Percentiles rank a stretch among this genome's conserved stretches.
Conservation (phyloP, 1,140 invertebrate species). For the Pemphigus obesinymphae region DNA sequence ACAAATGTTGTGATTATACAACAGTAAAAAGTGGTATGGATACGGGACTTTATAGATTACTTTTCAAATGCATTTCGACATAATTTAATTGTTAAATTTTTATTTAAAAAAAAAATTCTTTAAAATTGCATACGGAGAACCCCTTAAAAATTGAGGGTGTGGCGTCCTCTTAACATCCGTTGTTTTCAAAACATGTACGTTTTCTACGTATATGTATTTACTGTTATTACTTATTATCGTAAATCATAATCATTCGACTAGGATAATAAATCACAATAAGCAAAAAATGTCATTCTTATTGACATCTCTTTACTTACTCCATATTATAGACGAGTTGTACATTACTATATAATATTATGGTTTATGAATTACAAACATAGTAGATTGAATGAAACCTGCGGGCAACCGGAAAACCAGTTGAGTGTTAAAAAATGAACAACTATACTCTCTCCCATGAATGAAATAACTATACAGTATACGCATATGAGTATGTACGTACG, state of each 20-base stretch:
- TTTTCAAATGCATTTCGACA: too few relatives aligned
- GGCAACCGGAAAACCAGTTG: constrained; percentile 16
- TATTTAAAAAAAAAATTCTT: too few relatives aligned
- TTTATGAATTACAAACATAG: neutral
- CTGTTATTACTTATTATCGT: neutral
- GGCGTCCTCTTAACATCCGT: neutral
- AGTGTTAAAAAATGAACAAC: neutral
- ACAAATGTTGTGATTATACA: too few relatives aligned
- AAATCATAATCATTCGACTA: neutral
- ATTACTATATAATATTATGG: too few relatives aligned
- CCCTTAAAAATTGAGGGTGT: too few relatives aligned
- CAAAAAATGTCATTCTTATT: neutral
- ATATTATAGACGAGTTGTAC: neutral
- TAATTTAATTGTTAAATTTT: too few relatives aligned
- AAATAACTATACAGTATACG: neutral
- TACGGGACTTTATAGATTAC: too few relatives aligned
- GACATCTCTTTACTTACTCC: too few relatives aligned
- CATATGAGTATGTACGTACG: neutral
- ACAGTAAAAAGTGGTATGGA: too few relatives aligned
- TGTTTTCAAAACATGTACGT: neutral
- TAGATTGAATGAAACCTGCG: constrained; percentile 3
- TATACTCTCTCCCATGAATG: constrained; percentile 27
- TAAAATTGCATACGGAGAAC: too few relatives aligned
- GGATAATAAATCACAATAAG: neutral
- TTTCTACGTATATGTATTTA: neutral